These are phyloP conservation scores for Uromys caudimaculatus DNA, from an alignment of 2,797 vertebrate genomes.

Conservation along the genomic window DNA sequence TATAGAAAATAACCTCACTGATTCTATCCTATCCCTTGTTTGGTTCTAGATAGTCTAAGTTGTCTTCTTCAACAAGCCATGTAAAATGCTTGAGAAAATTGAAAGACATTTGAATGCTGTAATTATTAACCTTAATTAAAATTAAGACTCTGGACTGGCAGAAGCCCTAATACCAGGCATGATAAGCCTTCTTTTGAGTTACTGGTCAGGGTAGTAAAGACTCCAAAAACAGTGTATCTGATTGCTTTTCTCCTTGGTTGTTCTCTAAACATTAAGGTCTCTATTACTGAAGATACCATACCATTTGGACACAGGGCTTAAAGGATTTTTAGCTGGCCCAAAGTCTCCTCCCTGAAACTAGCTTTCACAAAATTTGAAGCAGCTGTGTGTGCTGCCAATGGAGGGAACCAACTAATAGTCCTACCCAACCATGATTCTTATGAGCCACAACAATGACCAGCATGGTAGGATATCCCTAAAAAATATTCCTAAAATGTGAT, in stretches of 20 bases:
- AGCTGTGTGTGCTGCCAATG: neutral
- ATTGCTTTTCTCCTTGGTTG: neutral
- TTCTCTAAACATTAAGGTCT: neutral
- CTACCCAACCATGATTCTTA: neutral
- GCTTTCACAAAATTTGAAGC: neutral
- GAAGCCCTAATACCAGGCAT: neutral
- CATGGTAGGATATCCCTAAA: neutral
- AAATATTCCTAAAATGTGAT: neutral
- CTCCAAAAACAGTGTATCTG: neutral
- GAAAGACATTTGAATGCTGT: slow-evolving; percentile 2
- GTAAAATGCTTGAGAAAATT: slow-evolving; percentile 26
- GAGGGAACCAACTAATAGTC: too few species aligned
- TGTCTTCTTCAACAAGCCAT: neutral
- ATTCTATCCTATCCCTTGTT: neutral
- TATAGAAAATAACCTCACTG: neutral
- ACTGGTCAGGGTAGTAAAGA: neutral
- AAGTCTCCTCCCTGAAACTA: too few species aligned
- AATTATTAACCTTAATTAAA: neutral
- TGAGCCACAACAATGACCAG: neutral
- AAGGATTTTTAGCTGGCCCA: neutral
- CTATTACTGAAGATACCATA: neutral
- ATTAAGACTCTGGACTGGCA: neutral
- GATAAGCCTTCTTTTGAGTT: neutral
- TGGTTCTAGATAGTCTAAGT: neutral
- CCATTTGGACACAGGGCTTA: neutral